Evolutionary conservation across 2,888 invertebrate genomes (phyloP).

Genomic region (Crocallis elinguaria): DNA sequence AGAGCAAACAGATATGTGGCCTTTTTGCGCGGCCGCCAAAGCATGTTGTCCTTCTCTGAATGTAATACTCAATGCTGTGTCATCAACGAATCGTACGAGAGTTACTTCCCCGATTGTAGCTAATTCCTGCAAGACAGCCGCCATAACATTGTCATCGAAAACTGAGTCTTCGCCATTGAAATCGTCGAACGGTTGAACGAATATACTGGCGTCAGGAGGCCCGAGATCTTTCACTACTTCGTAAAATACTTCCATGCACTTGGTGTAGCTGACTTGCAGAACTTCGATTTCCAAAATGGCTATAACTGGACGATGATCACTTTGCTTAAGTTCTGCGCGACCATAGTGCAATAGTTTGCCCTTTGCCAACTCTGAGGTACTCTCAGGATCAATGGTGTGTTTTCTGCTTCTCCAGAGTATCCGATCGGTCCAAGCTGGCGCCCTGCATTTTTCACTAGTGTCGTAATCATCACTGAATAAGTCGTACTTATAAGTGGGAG

Average conservation of each 20-base stretch:
- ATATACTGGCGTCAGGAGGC: constrained; percentile 97
- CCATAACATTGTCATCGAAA: constrained; percentile 93
- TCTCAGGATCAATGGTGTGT: constrained; percentile 88
- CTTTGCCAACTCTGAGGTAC: constrained; percentile 87
- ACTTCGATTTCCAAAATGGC: constrained; percentile 96
- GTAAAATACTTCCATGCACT: constrained; percentile 92
- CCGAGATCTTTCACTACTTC: constrained; percentile 94
- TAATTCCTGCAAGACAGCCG: constrained; percentile 91
- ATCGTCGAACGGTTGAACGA: constrained; percentile 85
- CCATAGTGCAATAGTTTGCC: constrained; percentile 95
- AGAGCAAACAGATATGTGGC: constrained; percentile 86
- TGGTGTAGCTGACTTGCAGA: constrained; percentile 90
- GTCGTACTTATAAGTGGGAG: constrained; percentile 99
- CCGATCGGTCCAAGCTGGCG: constrained; percentile 99
- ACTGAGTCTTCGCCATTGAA: constrained; percentile 82
- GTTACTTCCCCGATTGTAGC: constrained; percentile 95
- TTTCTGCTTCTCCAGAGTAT: constrained; percentile 96
- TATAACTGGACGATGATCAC: constrained; percentile 98
- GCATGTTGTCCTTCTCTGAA: constrained; percentile 96
- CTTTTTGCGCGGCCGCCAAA: constrained; percentile 87
- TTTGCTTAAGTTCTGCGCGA: constrained; percentile 97
- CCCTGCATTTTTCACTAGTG: constrained; percentile 98
- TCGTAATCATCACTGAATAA: constrained; percentile 99
- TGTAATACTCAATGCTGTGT: constrained; percentile 93
- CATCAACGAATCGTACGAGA: constrained; percentile 94